Conservation (phyloP, 2,888 invertebrate species). For the Eupelmus urozonus region DNA sequence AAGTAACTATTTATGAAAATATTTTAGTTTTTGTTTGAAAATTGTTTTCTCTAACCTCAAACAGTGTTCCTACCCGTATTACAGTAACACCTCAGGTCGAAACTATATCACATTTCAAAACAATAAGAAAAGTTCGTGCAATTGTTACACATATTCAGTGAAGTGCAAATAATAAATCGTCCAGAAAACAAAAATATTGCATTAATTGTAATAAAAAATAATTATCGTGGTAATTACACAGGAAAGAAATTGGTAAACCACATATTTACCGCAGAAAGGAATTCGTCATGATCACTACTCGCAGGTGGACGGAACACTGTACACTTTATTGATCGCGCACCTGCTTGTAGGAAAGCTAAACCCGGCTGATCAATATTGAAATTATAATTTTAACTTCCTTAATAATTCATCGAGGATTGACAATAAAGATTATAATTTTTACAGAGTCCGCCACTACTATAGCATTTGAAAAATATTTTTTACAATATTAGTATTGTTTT, state of each 20-base stretch:
- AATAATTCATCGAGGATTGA: neutral
- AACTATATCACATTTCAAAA: neutral
- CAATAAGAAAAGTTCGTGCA: too few species aligned
- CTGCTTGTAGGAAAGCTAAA: constrained; percentile 56
- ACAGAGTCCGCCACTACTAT: too few species aligned
- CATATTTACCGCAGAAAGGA: constrained; percentile 57
- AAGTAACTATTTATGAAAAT: too few species aligned
- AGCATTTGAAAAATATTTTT: too few species aligned
- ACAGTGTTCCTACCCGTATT: too few species aligned
- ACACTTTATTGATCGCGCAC: constrained; percentile 61
- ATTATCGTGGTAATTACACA: too few species aligned
- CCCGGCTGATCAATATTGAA: constrained; percentile 62
- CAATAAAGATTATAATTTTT: neutral
- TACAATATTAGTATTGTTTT: neutral
- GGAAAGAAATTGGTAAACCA: constrained; percentile 15
- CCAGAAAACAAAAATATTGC: too few species aligned
- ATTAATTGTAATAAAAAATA: too few species aligned
- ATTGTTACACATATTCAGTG: too few species aligned
- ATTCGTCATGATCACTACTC: constrained; percentile 52
- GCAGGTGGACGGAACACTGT: constrained; percentile 55
- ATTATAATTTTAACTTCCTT: constrained; percentile 22
- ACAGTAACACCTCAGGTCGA: neutral
- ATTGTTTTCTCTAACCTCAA: neutral
- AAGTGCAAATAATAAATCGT: too few species aligned
- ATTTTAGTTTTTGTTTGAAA: too few species aligned